Evolutionary conservation across 2,113 vertebrate genomes (phyloP), one percentile per base, ranked within the genome.

Genomic region (Sylvietta virens): DNA sequence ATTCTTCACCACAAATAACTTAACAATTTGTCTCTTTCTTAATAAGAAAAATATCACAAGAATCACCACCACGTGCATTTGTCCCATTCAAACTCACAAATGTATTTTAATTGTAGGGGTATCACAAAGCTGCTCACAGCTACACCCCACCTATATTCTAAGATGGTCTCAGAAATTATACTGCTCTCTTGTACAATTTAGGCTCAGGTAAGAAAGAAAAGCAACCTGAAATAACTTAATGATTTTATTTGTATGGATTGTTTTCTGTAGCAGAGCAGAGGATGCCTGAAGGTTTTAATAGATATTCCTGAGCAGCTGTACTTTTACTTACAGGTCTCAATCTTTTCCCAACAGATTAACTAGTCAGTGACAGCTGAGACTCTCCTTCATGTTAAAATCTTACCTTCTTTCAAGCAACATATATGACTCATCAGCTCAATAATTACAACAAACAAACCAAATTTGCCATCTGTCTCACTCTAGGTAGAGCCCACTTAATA

Each of bases 401-500:
- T 48, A 76, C 85, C 85, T 90, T 94, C 73, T 94, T 96, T 84
- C 81, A 93, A 88, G 86, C 18, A 30, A 27, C 65, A 33, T 45
- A 18, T 48, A 37, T 28, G 60, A 96, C 47, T 95, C 91, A 94
- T 72, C 81, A 93, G 67, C 86, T 93, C 58, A 76, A 69, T 92
- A 96, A 96, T 95, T 92, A 84, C 70, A 69, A 58, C 30, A 92
- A 95, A 91, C 80, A 94, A 90, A 78, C 35, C 80, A 69, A 72
- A 91, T 86, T 96, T 97, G 89, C 86, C 76, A 91, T 88, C 67
- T 93, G 40, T 65, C 54, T 54, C 88, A 45, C 79, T 79, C 81
- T 76, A 88, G 95, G 50, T 27, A 84, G 35, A 96, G 70, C 61
- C 22, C 44, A 86, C 81, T 91, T 87, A 51, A 87, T 77, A 85